These are phyloP conservation scores for Netelia melanura DNA, from an alignment of 2,888 invertebrate species.

Conservation along the genomic window DNA sequence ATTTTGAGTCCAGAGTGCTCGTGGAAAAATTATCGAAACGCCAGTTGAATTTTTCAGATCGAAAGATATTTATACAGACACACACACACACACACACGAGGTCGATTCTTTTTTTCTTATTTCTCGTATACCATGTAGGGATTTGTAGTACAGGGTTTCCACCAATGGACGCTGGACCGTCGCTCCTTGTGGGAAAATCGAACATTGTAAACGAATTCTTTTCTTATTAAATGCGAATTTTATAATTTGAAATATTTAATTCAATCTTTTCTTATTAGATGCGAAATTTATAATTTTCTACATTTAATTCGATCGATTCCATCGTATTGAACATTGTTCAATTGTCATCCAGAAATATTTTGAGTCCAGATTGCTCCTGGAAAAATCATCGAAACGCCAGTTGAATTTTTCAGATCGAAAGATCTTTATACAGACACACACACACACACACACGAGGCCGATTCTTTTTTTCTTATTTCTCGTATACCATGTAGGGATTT, in stretches of 20 bases:
- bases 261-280: not conserved
- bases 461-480: conserved; percentile 19
- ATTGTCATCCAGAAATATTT: not conserved
- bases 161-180: not conserved
- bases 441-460: not conserved
- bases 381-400: not conserved
- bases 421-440: too few relatives aligned
- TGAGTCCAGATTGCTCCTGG: not conserved
- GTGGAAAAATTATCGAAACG: not conserved
- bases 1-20: not conserved
- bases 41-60: not conserved
- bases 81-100: not conserved
- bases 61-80: not conserved
- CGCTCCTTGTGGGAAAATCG: not conserved
- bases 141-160: conserved; percentile 38
- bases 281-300: too few relatives aligned
- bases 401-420: not conserved
- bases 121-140: conserved; percentile 10
- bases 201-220: not conserved
- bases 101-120: conserved; percentile 20
- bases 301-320: too few relatives aligned
- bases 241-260: too few relatives aligned
- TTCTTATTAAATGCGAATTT: not conserved
- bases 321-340: too few relatives aligned
- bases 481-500: conserved; percentile 29